These are phyloP conservation scores for Paralichthys olivaceus DNA, from an alignment of 2,113 vertebrate genomes.

Conservation along the genomic window DNA sequence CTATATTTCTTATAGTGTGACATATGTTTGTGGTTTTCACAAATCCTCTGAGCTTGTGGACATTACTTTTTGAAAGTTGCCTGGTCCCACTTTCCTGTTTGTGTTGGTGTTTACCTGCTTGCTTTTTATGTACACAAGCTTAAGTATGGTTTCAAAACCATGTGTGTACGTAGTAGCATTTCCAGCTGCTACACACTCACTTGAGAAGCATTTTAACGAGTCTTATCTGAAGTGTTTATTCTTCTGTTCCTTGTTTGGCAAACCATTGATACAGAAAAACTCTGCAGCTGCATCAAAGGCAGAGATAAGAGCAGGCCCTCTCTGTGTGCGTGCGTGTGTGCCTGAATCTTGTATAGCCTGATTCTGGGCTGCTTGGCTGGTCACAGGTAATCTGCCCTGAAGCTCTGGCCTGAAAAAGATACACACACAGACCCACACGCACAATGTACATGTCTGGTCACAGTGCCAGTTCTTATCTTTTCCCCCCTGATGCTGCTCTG, in stretches of 20 bases:
- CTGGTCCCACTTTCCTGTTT: neutral
- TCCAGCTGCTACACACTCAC: neutral
- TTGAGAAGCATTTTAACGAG: constrained; percentile 14
- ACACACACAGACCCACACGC: constrained; percentile 16
- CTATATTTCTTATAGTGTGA: neutral
- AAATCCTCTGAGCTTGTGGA: neutral
- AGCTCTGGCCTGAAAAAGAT: constrained; percentile 48
- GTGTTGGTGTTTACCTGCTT: neutral
- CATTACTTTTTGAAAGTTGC: neutral
- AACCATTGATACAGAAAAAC: constrained; percentile 34
- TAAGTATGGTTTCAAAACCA: neutral
- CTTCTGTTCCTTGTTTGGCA: constrained; percentile 26
- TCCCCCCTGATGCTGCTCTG: constrained; percentile 42
- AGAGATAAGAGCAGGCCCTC: constrained; percentile 45
- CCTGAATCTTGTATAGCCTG: constrained; percentile 19
- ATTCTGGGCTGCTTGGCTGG: constrained; percentile 40
- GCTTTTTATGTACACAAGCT: neutral
- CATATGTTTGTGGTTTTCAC: neutral
- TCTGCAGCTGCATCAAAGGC: constrained; percentile 57
- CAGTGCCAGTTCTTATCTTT: constrained; percentile 66
- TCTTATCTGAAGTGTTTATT: constrained; percentile 41
- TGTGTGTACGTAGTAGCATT: neutral
- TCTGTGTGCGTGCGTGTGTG: neutral
- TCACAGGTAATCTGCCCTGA: constrained; percentile 69
- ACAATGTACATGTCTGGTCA: constrained; percentile 28